Conservation (phyloP, 1,140 invertebrate genomes). For the Pantala flavescens region DNA sequence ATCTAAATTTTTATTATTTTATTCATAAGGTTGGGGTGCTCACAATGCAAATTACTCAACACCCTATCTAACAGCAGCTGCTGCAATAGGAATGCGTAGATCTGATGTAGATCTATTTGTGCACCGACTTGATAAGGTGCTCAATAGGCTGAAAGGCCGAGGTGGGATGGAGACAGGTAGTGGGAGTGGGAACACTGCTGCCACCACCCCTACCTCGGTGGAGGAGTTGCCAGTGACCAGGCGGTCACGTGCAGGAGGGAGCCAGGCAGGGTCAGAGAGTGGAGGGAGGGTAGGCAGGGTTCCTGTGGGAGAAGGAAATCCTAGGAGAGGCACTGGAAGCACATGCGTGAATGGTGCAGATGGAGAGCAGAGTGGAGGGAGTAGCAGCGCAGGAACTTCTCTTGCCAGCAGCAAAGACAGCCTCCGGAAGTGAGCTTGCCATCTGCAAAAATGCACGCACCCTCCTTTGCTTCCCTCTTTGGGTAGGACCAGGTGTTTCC, state of each 20-base stretch:
- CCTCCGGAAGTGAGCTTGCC: constrained; percentile 40
- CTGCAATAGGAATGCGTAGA: constrained; percentile 56
- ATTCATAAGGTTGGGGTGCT: constrained; percentile 49
- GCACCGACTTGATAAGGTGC: constrained; percentile 48
- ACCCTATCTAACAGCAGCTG: constrained; percentile 60
- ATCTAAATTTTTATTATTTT: too few relatives aligned
- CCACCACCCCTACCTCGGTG: constrained; percentile 38
- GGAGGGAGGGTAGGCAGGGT: constrained; percentile 24
- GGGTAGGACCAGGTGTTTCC: neutral
- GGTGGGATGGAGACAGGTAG: neutral
- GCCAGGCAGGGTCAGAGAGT: constrained; percentile 8
- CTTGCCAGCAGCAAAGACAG: constrained; percentile 46
- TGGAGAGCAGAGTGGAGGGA: constrained; percentile 31
- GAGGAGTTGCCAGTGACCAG: constrained; percentile 25
- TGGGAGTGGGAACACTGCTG: constrained; percentile 28
- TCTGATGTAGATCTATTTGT: constrained; percentile 56
- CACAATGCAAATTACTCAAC: constrained; percentile 50
- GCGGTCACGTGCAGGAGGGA: neutral
- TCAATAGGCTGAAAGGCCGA: constrained; percentile 38
- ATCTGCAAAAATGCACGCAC: neutral
- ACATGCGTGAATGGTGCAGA: constrained; percentile 34
- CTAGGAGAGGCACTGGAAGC: constrained; percentile 22
- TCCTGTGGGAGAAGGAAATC: constrained; percentile 17
- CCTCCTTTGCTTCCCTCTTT: constrained; percentile 4
- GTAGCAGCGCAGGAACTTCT: constrained; percentile 40